Percentiles rank a stretch among this genome's conserved stretches.
phyloP scores from a whole-genome alignment of 1,140 invertebrate genomes.

The Calycopis cecrops region DNA sequence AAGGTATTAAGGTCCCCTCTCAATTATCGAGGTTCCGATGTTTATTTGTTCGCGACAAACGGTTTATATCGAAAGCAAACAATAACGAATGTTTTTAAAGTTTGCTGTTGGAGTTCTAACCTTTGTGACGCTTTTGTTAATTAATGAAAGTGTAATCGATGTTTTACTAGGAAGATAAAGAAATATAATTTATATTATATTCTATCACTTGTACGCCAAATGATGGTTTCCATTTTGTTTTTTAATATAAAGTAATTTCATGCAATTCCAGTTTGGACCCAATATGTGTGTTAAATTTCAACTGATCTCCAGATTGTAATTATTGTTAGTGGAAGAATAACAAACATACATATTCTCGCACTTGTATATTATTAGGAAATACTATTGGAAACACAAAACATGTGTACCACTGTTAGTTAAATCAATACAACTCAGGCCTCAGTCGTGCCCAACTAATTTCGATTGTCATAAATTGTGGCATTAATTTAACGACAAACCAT shows the following conservation, averaged over 20 bases:
- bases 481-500: conserved; percentile 70
- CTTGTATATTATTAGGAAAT: no score
- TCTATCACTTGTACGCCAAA: no score
- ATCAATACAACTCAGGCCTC: conserved; percentile 55
- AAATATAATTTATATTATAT: no score
- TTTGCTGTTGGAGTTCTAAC: conserved; percentile 3
- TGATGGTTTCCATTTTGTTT: no score
- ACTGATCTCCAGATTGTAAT: no score
- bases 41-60: conserved; percentile 42
- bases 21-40: conserved; percentile 39
- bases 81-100: conserved; percentile 12
- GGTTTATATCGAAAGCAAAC: conserved; percentile 22
- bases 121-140: conserved; percentile 10
- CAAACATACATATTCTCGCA: no score
- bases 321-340: no score
- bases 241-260: no score
- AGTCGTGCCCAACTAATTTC: conserved; percentile 52
- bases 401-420: conserved; percentile 35
- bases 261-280: no score
- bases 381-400: no score
- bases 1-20: conserved; percentile 49
- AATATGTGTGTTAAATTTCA: no score
- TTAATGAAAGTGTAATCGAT: conserved; percentile 19
- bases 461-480: conserved; percentile 67
- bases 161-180: background rate